A percentile compares a stretch with the other conserved stretches of the same genome.
phyloP scores from a whole-genome alignment of 2,888 invertebrate species.

The Mythimna pallens region DNA sequence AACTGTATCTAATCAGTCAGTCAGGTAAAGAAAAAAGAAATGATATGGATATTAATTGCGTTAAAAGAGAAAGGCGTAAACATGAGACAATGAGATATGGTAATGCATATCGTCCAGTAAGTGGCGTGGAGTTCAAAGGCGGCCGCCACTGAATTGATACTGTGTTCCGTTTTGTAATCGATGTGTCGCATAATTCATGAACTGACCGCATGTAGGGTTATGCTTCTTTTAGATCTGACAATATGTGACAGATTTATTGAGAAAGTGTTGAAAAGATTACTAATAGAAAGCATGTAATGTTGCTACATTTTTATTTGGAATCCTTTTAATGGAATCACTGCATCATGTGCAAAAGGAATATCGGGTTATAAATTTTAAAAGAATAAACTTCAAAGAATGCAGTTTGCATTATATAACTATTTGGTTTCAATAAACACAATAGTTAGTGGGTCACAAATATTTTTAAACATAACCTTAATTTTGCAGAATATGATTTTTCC shows the following conservation, averaged over 20 bases:
- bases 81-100: constrained; percentile 55
- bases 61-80: constrained; percentile 59
- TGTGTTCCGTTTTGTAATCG: constrained; percentile 83
- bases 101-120: constrained; percentile 66
- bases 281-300: neutral
- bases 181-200: constrained; percentile 83
- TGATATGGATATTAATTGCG: constrained; percentile 12
- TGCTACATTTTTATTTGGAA: neutral
- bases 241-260: constrained; percentile 29
- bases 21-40: neutral
- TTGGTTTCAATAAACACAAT: neutral
- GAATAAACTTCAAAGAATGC: neutral
- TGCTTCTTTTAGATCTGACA: constrained; percentile 69
- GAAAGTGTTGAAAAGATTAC: neutral
- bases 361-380: accelerated
- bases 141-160: constrained; percentile 78
- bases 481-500: neutral
- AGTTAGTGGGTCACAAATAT: too few species aligned
- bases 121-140: constrained; percentile 74
- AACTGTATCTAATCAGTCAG: constrained; percentile 22
- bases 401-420: too few species aligned
- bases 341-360: neutral
- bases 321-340: too few species aligned
- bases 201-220: constrained; percentile 67
- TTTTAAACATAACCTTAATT: neutral